phyloP scores from a whole-genome alignment of 2,888 invertebrate species.

The Watsonalla cultraria region DNA sequence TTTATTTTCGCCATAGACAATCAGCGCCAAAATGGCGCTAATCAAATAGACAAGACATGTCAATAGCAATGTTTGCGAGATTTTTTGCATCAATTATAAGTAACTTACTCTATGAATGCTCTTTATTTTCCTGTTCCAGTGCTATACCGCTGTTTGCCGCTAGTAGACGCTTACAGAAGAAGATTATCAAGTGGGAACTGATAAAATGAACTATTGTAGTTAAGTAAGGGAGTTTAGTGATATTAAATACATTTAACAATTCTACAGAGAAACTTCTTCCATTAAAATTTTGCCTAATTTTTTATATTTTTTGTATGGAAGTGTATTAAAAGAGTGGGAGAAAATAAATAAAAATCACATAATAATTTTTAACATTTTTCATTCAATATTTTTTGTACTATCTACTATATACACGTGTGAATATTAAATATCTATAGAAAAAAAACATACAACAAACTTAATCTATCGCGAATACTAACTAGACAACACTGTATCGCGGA shows the following conservation, averaged over 20 bases:
- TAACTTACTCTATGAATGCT: too few species aligned
- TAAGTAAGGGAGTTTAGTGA: too few species aligned
- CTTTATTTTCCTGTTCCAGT: constrained; percentile 34
- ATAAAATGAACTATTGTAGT: background rate
- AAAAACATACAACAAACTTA: constrained; percentile 64
- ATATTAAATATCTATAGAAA: constrained; percentile 70
- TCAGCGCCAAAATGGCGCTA: too few species aligned
- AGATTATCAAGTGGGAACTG: constrained; percentile 23
- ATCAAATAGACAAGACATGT: too few species aligned
- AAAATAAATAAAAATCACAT: constrained; percentile 27
- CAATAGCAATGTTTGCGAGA: too few species aligned
- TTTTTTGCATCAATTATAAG: too few species aligned
- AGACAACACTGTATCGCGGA: constrained; percentile 29
- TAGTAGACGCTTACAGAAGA: constrained; percentile 50
- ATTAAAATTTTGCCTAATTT: too few species aligned
- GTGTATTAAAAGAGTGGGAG: background rate
- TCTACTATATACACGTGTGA: constrained; percentile 73
- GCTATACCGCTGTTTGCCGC: constrained; percentile 49
- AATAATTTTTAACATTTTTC: constrained; percentile 52
- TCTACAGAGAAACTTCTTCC: too few species aligned
- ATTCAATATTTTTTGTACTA: constrained; percentile 76
- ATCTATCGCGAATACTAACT: constrained; percentile 50
- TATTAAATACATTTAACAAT: too few species aligned
- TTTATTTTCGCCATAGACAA: too few species aligned
- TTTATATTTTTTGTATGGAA: background rate